phyloP scores from a whole-genome alignment of 2,797 vertebrate species.

The Halcyon chelicuti region DNA sequence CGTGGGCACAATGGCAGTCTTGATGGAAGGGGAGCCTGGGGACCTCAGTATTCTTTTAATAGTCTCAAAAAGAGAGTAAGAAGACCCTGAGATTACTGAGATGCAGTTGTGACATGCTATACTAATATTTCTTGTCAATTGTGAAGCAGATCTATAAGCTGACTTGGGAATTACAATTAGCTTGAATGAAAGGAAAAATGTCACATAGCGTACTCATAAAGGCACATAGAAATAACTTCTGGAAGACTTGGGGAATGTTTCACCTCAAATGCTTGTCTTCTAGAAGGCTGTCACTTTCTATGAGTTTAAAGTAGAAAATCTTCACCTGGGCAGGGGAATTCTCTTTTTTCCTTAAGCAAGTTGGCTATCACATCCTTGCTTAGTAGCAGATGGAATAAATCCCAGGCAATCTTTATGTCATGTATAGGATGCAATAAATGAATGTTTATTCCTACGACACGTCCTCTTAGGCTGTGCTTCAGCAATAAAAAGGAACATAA shows the following conservation, averaged over 20 bases:
- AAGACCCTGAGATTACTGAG: not conserved
- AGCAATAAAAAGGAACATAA: not conserved
- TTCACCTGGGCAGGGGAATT: not conserved
- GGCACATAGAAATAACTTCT: not conserved
- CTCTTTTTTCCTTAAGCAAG: not conserved
- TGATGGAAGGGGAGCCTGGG: not conserved
- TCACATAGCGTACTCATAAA: not conserved
- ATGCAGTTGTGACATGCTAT: not conserved
- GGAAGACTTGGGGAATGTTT: not conserved
- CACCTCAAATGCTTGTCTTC: slow-evolving; percentile 2
- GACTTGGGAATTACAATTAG: slow-evolving; percentile 26
- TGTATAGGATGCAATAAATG: not conserved
- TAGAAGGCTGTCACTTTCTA: not conserved
- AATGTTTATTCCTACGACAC: not conserved
- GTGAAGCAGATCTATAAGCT: not conserved
- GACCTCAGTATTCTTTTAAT: not conserved
- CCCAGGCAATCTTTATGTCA: not conserved
- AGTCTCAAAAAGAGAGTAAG: not conserved
- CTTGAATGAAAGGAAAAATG: not conserved
- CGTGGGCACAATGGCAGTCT: not conserved
- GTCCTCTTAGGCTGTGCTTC: not conserved
- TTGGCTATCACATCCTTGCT: not conserved
- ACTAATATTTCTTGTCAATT: not conserved
- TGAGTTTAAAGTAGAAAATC: slow-evolving; percentile 32
- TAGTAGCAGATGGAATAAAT: slow-evolving; percentile 10